Percentiles rank a stretch among this genome's conserved stretches.
These are phyloP conservation scores for Melinaea marsaeus DNA, from an alignment of 2,888 invertebrate genomes.

Conservation along the genomic window DNA sequence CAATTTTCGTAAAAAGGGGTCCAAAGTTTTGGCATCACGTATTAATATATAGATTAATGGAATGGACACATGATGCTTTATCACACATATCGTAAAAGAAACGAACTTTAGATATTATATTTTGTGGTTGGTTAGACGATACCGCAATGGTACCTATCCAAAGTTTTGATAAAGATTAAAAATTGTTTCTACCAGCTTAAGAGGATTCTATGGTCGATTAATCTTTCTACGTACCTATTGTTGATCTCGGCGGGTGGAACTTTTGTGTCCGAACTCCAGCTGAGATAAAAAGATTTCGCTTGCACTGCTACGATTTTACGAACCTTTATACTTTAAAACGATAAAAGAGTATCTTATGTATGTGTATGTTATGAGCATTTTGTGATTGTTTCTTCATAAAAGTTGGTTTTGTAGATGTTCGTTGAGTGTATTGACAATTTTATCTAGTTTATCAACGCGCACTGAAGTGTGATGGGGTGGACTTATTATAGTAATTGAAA, in stretches of 20 bases:
- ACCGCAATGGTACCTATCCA: constrained; percentile 48
- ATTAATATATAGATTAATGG: no score
- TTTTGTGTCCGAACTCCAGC: constrained; percentile 66
- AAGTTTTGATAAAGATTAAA: constrained; percentile 75
- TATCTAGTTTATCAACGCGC: background rate
- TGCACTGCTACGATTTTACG: constrained; percentile 57
- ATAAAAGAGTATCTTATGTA: constrained; percentile 13
- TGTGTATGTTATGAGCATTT: constrained; percentile 11
- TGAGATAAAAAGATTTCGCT: constrained; percentile 61
- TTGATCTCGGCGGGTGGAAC: constrained; percentile 61
- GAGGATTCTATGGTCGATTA: constrained; percentile 71
- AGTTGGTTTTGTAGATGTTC: background rate
- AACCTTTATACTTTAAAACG: constrained; percentile 19
- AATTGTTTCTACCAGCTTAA: constrained; percentile 67
- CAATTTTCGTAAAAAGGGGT: no score
- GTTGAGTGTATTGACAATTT: constrained; percentile 6
- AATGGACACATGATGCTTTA: background rate
- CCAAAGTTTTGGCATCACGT: no score
- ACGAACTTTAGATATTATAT: constrained; percentile 2
- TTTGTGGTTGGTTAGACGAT: constrained; percentile 31
- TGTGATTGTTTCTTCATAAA: constrained; percentile 1
- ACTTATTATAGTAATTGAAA: no score
- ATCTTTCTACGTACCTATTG: constrained; percentile 72
- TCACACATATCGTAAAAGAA: background rate
- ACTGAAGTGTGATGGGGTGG: no score